Evolutionary conservation across 2,797 vertebrate genomes (phyloP).

Genomic region (Onychomys leucogaster): DNA sequence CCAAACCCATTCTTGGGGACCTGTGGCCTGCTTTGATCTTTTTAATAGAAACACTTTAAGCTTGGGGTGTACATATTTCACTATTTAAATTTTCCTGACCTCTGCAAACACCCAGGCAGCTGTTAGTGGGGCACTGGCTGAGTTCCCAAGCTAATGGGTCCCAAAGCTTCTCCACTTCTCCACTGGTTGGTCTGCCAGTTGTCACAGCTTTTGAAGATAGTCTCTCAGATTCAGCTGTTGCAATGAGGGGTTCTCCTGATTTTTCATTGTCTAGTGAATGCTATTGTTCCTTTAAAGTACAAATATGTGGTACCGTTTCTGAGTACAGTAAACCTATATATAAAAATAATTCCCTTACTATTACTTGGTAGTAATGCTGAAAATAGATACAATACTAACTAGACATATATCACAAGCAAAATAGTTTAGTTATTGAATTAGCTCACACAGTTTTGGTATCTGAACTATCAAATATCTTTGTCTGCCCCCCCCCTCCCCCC

Average conservation of each 20-base stretch:
- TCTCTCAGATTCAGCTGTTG: background rate
- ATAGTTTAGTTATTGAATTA: slow-evolving; percentile 44
- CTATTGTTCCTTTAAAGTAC: slow-evolving; percentile 23
- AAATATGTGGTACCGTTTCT: background rate
- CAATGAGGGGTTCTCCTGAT: slow-evolving; percentile 6
- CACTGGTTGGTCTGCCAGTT: background rate
- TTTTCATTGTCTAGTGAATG: slow-evolving; percentile 1
- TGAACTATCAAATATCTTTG: background rate
- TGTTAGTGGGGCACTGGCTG: background rate
- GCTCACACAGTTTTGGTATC: background rate
- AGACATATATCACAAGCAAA: slow-evolving; percentile 19
- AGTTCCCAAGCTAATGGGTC: slow-evolving; percentile 19
- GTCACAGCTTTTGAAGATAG: background rate
- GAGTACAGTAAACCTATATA: background rate
- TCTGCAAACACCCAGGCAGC: background rate
- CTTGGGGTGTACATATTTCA: background rate
- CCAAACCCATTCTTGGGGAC: background rate
- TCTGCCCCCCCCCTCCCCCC: too few species aligned
- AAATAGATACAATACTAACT: slow-evolving; percentile 29
- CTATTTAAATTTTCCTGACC: background rate
- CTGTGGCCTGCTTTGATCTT: background rate
- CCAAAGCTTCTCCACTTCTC: background rate
- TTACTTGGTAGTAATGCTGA: slow-evolving; percentile 4
- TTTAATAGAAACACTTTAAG: slow-evolving; percentile 46
- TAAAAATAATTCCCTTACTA: background rate